Conservation (phyloP, 1,140 invertebrate genomes). For the Odontomachus brunneus region DNA sequence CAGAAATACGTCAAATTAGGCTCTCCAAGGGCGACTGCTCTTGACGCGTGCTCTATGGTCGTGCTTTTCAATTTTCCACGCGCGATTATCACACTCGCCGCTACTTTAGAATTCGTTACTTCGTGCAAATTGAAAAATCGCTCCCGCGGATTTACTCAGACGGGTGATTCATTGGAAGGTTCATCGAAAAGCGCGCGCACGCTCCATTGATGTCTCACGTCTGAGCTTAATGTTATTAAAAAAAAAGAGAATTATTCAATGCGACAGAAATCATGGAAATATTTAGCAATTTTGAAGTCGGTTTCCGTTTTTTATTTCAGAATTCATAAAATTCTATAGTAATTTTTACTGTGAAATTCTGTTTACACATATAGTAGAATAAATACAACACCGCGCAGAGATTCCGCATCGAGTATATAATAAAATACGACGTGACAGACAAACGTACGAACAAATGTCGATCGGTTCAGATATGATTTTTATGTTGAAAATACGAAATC, state of each 20-base stretch:
- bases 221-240: neutral
- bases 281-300: neutral
- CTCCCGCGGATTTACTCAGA: neutral
- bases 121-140: slow-evolving; percentile 26
- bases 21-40: neutral
- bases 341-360: too few relatives aligned
- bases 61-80: neutral
- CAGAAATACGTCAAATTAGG: slow-evolving; percentile 6
- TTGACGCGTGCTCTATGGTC: neutral
- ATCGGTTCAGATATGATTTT: slow-evolving; percentile 3
- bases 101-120: slow-evolving; percentile 1
- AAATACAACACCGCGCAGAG: neutral
- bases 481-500: neutral
- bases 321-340: too few relatives aligned
- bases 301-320: too few relatives aligned
- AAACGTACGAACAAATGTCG: slow-evolving; percentile 1
- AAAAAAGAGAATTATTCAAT: neutral
- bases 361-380: neutral
- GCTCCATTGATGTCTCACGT: neutral
- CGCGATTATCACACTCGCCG: neutral
- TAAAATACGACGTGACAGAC: neutral
- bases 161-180: slow-evolving; percentile 6
- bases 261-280: neutral
- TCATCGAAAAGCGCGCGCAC: neutral
- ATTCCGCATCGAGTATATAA: neutral